Percentiles rank a stretch among this genome's conserved stretches.
Conservation (phyloP, 2,113 vertebrate genomes). For the Rissa tridactyla region DNA sequence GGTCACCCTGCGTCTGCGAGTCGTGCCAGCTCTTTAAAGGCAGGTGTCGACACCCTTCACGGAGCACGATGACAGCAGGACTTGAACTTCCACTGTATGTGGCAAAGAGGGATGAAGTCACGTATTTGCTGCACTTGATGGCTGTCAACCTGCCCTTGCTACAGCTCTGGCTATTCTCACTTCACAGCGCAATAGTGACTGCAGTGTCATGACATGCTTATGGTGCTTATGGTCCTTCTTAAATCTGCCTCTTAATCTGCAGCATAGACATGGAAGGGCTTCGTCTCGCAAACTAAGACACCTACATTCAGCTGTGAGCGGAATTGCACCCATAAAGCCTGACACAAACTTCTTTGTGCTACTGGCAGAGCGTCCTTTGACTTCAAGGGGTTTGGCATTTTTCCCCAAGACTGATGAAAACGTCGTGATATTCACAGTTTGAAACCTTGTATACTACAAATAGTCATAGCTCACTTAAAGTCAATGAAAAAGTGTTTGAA, state of each 20-base stretch:
- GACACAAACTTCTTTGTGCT: not conserved
- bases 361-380: not conserved
- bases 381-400: not conserved
- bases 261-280: not conserved
- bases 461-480: not conserved
- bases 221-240: not conserved
- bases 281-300: not conserved
- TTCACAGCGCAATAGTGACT: not conserved
- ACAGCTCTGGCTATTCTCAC: not conserved
- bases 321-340: not conserved
- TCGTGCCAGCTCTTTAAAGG: not conserved
- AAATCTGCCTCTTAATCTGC: not conserved
- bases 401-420: not conserved
- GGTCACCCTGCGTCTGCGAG: not conserved
- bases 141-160: not conserved
- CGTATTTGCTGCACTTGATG: not conserved
- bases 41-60: not conserved
- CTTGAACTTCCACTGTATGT: slow-evolving; percentile 13
- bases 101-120: slow-evolving; percentile 41
- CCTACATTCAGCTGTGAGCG: not conserved
- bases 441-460: not conserved
- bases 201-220: not conserved
- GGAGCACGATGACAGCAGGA: not conserved
- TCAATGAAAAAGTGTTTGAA: not conserved
- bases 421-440: not conserved